Base-by-base conservation (phyloP, 2,888 invertebrate genomes). In the Petrophora chlorosata region DNA sequence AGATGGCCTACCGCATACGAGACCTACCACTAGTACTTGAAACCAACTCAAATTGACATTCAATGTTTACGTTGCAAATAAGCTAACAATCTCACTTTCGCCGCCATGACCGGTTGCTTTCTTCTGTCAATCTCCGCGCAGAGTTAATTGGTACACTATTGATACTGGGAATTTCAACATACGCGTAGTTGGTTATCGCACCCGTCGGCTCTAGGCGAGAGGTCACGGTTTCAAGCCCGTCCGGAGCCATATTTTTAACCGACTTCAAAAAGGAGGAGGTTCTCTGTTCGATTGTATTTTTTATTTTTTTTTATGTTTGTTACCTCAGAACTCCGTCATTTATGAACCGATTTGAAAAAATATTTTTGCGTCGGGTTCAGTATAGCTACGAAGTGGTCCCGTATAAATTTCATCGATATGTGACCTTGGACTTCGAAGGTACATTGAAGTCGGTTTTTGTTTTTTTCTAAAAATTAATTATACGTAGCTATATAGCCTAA, bases 101-200 rank as follows among this genome's bases (percentile, higher is more conserved):
- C 80, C 62, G 66, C 67, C 70, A 65, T 67, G 73, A 65, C 70
- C 67, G 66, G 70, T 70, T 62, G 63, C 82, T 82, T 82, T 82
- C 82, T 76, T 78, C 79, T 80, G 82, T 82, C 82, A 80, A 76
- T 82, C 82, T 75, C 56, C 52, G 63, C 65, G 66, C 65, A 66
- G 53, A 63, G 64, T 73, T 80, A 80, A 82, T 82, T 81, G 82
- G 78, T 76, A 74, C 80, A 76, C 75, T 40, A 46, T 41, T 35
- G 32, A 15, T 14, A 33, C 32, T 38, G 30, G 16, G 2, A 14
- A 28, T n/a, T n/a, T n/a, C n/a, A n/a, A n/a, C n/a, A n/a, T n/a
- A n/a, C n/a, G n/a, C n/a, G n/a, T n/a, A n/a, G n/a, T n/a, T n/a
- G n/a, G n/a, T n/a, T n/a, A n/a, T n/a, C n/a, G n/a, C n/a, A n/a